phyloP scores from a whole-genome alignment of 2,797 vertebrate species.

The Danio choprae region DNA sequence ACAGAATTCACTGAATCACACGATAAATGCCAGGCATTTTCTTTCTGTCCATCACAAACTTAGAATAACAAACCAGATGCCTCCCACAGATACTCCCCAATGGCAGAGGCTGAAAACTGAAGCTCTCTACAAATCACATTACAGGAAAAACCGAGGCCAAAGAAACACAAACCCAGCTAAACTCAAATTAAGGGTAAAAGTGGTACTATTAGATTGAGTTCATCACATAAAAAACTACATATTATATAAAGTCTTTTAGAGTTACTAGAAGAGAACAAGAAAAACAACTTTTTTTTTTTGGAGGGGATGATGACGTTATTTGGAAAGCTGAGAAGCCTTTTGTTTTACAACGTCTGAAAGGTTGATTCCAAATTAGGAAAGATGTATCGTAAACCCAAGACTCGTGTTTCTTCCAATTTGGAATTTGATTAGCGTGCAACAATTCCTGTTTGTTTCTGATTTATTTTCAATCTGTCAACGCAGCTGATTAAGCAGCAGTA shows the following conservation, averaged over 20 bases:
- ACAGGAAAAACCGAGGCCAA: not conserved
- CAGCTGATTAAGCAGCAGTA: too few species aligned
- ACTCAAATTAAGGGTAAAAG: not conserved
- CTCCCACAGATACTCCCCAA: constrained; percentile 39
- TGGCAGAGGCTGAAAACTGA: constrained; percentile 12
- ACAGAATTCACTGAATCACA: constrained; percentile 1
- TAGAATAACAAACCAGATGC: constrained; percentile 51
- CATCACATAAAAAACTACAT: not conserved
- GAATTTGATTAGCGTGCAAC: not conserved
- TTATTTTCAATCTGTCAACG: not conserved
- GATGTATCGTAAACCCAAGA: not conserved
- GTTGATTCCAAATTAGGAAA: constrained; percentile 3
- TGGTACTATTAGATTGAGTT: not conserved
- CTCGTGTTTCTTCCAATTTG: not conserved
- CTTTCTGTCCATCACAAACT: constrained; percentile 46
- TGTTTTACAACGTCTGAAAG: constrained; percentile 15
- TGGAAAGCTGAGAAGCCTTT: constrained; percentile 4
- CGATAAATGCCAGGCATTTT: constrained; percentile 41
- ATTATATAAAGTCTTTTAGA: not conserved
- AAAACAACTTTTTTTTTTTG: not conserved
- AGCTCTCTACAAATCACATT: constrained; percentile 25
- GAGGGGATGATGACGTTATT: not conserved
- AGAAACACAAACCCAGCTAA: not conserved
- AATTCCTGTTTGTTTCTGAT: constrained; percentile 2
- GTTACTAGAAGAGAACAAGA: not conserved